Evolutionary conservation across 2,888 invertebrate species (phyloP).

Genomic region (Tortricodes alternella): DNA sequence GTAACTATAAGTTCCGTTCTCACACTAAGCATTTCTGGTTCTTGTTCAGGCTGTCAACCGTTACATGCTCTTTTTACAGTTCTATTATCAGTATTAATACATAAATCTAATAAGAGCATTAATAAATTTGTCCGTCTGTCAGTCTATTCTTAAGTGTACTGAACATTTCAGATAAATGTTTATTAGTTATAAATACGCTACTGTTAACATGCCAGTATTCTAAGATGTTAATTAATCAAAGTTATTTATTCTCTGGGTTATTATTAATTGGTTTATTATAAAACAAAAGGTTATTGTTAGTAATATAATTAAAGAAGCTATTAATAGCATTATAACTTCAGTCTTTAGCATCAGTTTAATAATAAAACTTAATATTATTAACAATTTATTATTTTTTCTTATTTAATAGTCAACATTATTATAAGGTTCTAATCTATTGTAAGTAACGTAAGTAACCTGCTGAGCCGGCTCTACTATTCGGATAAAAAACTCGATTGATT

Average conservation of each 20-base stretch:
- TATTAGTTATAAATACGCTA: slow-evolving; percentile 5
- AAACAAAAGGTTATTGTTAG: slow-evolving; percentile 3
- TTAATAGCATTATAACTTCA: too few relatives aligned
- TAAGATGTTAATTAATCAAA: background rate
- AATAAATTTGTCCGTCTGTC: slow-evolving; percentile 20
- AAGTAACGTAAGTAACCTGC: too few relatives aligned
- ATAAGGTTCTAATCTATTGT: too few relatives aligned
- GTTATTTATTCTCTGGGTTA: background rate
- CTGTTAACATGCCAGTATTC: background rate
- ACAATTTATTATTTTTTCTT: too few relatives aligned
- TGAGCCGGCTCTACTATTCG: too few relatives aligned
- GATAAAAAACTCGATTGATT: too few relatives aligned
- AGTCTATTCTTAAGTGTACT: slow-evolving; percentile 17
- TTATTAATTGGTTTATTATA: too few relatives aligned
- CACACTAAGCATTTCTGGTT: background rate
- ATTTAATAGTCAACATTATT: too few relatives aligned
- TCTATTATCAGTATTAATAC: slow-evolving; percentile 2
- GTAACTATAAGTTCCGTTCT: slow-evolving; percentile 1
- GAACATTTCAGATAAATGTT: slow-evolving; percentile 21
- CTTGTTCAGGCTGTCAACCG: background rate
- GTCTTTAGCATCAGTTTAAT: too few relatives aligned
- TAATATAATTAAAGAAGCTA: background rate
- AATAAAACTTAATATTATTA: too few relatives aligned
- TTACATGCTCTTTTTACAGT: background rate
- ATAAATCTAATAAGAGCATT: slow-evolving; percentile 21